Conservation (phyloP, 2,113 vertebrate species). For the Varanus salvator region DNA sequence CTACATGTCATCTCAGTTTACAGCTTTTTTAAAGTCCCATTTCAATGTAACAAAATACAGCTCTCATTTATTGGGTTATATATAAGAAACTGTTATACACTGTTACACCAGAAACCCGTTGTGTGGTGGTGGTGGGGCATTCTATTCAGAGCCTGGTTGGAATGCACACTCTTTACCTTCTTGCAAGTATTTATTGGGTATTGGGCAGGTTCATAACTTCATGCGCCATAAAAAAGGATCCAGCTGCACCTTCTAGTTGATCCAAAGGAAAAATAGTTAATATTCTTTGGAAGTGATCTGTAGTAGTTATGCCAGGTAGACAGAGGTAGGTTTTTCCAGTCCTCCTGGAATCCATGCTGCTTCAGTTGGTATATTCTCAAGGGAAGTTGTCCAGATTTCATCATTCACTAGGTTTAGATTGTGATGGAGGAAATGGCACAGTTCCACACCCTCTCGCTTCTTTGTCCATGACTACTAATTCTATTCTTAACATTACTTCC, state of each 20-base stretch:
- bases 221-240: neutral
- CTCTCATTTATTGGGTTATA: neutral
- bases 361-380: neutral
- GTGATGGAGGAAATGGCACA: neutral
- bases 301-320: neutral
- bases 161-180: neutral
- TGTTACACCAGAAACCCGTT: neutral
- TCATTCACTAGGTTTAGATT: neutral
- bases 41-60: neutral
- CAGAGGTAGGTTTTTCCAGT: neutral
- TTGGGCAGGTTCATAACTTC: too few relatives aligned
- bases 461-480: neutral
- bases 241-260: neutral
- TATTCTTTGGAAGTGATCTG: neutral
- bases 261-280: neutral
- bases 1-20: neutral
- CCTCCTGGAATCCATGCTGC: neutral
- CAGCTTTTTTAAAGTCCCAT: neutral
- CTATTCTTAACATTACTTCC: neutral
- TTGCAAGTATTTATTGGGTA: neutral
- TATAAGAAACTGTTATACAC: neutral
- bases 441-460: neutral
- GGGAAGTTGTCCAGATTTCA: neutral
- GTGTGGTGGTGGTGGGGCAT: too few relatives aligned
- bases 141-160: neutral